Evolutionary conservation across 2,888 invertebrate genomes (phyloP).

Genomic region (Crematogaster levior): DNA sequence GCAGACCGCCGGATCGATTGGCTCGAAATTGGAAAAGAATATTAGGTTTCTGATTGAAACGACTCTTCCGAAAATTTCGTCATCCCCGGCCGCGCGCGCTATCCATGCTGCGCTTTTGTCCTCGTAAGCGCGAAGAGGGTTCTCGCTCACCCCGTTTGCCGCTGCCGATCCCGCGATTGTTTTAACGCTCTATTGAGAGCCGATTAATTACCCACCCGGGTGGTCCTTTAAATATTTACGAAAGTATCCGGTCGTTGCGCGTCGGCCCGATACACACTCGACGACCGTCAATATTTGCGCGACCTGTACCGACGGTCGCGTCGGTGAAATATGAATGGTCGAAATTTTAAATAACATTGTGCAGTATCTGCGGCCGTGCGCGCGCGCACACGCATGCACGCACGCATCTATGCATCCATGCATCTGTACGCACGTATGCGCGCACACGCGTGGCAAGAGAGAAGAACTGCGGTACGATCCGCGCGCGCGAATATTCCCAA

Average conservation of each 20-base stretch:
- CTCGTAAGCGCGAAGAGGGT: slow-evolving; percentile 39
- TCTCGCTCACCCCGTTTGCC: slow-evolving; percentile 34
- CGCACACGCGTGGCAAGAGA: slow-evolving; percentile 8
- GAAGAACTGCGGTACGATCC: slow-evolving; percentile 41
- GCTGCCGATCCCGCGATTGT: slow-evolving; percentile 44
- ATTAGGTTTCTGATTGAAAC: slow-evolving; percentile 80
- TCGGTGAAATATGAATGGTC: slow-evolving; percentile 64
- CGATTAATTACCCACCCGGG: slow-evolving; percentile 64
- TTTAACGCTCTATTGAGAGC: slow-evolving; percentile 61
- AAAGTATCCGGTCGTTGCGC: slow-evolving; percentile 49
- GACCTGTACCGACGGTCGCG: slow-evolving; percentile 42
- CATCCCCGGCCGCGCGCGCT: slow-evolving; percentile 33
- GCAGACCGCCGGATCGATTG: slow-evolving; percentile 79
- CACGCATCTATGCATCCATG: slow-evolving; percentile 15
- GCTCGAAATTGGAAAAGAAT: slow-evolving; percentile 79
- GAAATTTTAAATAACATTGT: slow-evolving; percentile 68
- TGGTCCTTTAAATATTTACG: slow-evolving; percentile 64
- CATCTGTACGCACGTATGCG: background rate
- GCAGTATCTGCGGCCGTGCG: slow-evolving; percentile 54
- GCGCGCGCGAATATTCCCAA: slow-evolving; percentile 51
- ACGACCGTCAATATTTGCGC: slow-evolving; percentile 52
- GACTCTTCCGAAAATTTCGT: slow-evolving; percentile 74
- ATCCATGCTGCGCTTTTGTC: slow-evolving; percentile 60
- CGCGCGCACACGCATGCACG: background rate
- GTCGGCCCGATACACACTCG: slow-evolving; percentile 48